Base-by-base conservation (phyloP, 2,888 invertebrate genomes). In the Melanophora roralis region DNA sequence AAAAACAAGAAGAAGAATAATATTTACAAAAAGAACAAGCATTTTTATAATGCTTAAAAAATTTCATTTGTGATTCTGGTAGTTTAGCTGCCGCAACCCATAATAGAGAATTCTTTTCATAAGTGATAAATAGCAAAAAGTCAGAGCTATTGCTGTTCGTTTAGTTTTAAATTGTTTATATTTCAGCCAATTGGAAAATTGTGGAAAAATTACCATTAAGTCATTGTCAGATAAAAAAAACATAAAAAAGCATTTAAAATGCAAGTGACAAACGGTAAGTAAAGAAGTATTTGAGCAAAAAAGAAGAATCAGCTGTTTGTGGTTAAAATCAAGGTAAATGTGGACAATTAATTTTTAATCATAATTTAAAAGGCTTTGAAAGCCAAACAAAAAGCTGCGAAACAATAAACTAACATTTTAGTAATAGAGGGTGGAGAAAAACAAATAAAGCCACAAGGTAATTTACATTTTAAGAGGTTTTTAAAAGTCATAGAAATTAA, bases 331-430 rank as follows among this genome's bases (percentile, higher is more conserved):
- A 12, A 74, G 59, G 47, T 74, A 74, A 74, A 74, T 59, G 43
- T 34, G 34, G 9, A 40, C 67, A 67, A 67, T 74, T 74, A 67
- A 74, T 74, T 59, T 67, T 67, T 74, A 74, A 60, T 67, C 49
- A 51, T 34, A 51, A 1, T 59, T 49, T 43, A 12, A 65, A 45
- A 19, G 38, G 11, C 19, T 57, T 40, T 40, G 5, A 32, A 57
- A 73, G 38, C 47, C 19, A 64, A 40, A 14, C 27, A 36, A 6
- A 34, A 0, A 16, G 14, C 14, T 23, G 9, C 2, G 5, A 60
- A 60, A 19, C 45, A 9, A 64, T 38, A 55, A 62, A 27, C 11
- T 53, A 34, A 27, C n/a, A n/a, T n/a, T n/a, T n/a, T n/a, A n/a
- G n/a, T n/a, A n/a, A n/a, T n/a, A n/a, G n/a, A n/a, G n/a, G n/a